These are phyloP conservation scores for Mesopsocus fuscifrons DNA, from an alignment of 2,888 invertebrate species.

Conservation along the genomic window DNA sequence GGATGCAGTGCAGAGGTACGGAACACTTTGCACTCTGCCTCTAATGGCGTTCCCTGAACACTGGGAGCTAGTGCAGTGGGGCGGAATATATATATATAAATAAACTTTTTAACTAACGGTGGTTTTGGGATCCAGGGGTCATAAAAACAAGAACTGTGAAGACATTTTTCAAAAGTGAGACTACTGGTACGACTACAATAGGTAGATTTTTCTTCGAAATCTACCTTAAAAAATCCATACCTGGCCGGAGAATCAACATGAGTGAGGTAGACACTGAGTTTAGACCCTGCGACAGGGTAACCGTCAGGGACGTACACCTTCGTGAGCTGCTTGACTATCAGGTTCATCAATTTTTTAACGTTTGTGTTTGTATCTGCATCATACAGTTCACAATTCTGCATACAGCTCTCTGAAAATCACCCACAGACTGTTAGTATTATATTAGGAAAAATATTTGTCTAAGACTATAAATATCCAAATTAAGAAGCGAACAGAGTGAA, in stretches of 20 bases:
- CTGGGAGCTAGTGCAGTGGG: no score
- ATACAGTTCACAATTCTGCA: not conserved
- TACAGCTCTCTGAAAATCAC: not conserved
- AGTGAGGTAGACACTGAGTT: not conserved
- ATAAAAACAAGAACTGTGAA: no score
- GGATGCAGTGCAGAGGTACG: no score
- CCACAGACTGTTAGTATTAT: not conserved
- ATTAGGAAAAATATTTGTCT: not conserved
- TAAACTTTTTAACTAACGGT: no score
- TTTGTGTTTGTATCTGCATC: not conserved
- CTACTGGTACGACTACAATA: no score
- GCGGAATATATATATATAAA: no score
- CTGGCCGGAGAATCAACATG: not conserved
- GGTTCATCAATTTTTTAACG: not conserved
- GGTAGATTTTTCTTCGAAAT: no score
- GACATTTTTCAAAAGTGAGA: not conserved
- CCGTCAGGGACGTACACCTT: not conserved
- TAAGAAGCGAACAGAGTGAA: not conserved
- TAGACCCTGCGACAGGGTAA: not conserved
- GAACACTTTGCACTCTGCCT: no score
- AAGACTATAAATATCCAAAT: no score
- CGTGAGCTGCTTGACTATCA: not conserved
- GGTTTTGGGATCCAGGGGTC: no score
- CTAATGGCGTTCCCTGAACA: no score
- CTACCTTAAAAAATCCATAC: not conserved